Evolutionary conservation across 2,888 invertebrate genomes (phyloP).

Genomic region (Scaptomyza caliginosa): DNA sequence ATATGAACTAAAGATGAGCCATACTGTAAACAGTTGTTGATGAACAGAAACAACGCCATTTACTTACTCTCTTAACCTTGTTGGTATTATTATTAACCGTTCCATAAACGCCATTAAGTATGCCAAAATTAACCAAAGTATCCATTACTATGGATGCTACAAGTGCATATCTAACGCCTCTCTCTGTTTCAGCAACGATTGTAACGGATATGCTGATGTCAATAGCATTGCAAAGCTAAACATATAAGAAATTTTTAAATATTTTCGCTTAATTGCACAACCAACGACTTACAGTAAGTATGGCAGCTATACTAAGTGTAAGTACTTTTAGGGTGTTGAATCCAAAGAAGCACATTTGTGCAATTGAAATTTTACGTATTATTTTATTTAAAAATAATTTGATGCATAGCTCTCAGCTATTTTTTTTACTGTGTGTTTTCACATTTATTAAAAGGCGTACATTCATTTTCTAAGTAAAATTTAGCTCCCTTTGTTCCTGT

Average conservation of each 20-base stretch:
- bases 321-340: background rate
- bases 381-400: background rate
- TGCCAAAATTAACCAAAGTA: constrained; percentile 4
- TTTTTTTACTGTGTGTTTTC: background rate
- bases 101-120: constrained; percentile 33
- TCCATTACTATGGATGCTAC: constrained; percentile 16
- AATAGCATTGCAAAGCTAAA: constrained; percentile 18
- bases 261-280: background rate
- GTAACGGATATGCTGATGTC: constrained; percentile 3
- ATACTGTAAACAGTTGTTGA: too few relatives aligned
- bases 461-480: background rate
- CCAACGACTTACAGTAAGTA: constrained; percentile 23
- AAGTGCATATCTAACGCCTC: background rate
- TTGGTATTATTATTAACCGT: background rate
- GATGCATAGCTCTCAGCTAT: background rate
- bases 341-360: constrained; percentile 33
- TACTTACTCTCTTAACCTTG: constrained; percentile 28
- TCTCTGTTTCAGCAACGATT: background rate
- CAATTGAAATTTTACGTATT: background rate
- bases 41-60: accelerated
- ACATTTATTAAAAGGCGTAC: too few relatives aligned
- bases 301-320: background rate
- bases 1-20: constrained; percentile 20
- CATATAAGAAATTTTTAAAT: background rate
- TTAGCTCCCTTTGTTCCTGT: background rate